Evolutionary conservation across 2,113 vertebrate species (phyloP).

Genomic region (Argyrosomus japonicus): DNA sequence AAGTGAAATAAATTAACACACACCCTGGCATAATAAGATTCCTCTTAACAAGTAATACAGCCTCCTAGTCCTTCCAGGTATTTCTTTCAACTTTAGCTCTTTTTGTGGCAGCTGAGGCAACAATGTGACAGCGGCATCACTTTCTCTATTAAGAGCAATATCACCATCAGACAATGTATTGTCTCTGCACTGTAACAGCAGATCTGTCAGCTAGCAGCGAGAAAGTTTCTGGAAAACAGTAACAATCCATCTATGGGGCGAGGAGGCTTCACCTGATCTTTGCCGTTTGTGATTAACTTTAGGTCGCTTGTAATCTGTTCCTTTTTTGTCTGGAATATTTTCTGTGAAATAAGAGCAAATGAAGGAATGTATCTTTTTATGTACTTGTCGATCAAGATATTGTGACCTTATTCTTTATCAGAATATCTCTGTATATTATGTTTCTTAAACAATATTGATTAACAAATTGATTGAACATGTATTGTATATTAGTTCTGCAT

Average conservation of each 20-base stretch:
- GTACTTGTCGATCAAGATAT: slow-evolving; percentile 50
- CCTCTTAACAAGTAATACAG: neutral
- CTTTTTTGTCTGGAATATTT: slow-evolving; percentile 54
- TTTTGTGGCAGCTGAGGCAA: slow-evolving; percentile 6
- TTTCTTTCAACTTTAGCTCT: slow-evolving; percentile 10
- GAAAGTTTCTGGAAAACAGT: slow-evolving; percentile 2
- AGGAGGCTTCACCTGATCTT: neutral
- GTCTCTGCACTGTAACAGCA: slow-evolving; percentile 21
- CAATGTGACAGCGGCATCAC: slow-evolving; percentile 18
- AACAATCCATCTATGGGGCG: neutral
- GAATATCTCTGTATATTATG: slow-evolving; percentile 43
- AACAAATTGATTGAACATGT: neutral
- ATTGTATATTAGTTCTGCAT: slow-evolving; percentile 46
- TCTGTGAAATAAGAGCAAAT: slow-evolving; percentile 68
- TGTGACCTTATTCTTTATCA: slow-evolving; percentile 55
- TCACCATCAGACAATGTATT: slow-evolving; percentile 13
- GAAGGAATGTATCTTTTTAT: slow-evolving; percentile 73
- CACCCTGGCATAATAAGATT: neutral
- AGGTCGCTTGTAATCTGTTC: slow-evolving; percentile 19
- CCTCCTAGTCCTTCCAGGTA: neutral
- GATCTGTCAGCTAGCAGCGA: slow-evolving; percentile 6
- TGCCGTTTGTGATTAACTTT: slow-evolving; percentile 19
- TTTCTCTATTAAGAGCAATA: slow-evolving; percentile 35
- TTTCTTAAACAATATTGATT: slow-evolving; percentile 33
- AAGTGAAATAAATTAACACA: neutral